Evolutionary conservation across 2,888 invertebrate species (phyloP).

Genomic region (Acrobasis consociella): DNA sequence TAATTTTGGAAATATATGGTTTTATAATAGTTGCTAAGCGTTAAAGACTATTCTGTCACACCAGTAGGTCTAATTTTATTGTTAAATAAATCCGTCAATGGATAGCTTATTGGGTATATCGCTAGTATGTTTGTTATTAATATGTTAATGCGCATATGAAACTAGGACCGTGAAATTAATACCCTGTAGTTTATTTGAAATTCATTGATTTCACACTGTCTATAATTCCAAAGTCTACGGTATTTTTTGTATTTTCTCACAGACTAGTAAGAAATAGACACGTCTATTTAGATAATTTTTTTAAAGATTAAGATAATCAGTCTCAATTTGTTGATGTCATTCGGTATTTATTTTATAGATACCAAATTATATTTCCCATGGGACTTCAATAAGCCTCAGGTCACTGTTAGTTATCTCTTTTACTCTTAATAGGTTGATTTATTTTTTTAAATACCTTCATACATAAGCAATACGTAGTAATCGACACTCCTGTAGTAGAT

Average conservation of each 20-base stretch:
- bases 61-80: slow-evolving; percentile 56
- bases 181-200: slow-evolving; percentile 29
- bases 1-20: slow-evolving; percentile 18
- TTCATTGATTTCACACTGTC: slow-evolving; percentile 21
- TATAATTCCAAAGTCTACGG: not conserved
- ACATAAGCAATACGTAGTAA: no score
- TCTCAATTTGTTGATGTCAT: not conserved
- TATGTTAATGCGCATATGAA: slow-evolving; percentile 52
- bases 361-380: not conserved
- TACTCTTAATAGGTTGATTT: no score
- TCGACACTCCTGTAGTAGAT: no score
- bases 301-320: not conserved
- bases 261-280: slow-evolving; percentile 3
- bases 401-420: no score
- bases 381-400: not conserved
- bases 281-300: not conserved
- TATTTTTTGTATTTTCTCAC: not conserved
- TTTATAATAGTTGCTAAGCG: slow-evolving; percentile 7
- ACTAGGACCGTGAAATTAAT: slow-evolving; percentile 52
- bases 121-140: slow-evolving; percentile 46
- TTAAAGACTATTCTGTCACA: slow-evolving; percentile 38
- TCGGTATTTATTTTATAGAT: not conserved
- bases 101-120: slow-evolving; percentile 28
- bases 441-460: no score
- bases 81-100: slow-evolving; percentile 45